Percentiles rank a stretch among this genome's conserved stretches.
These are phyloP conservation scores for Limnephilus lunatus DNA, from an alignment of 2,888 invertebrate genomes.

Conservation along the genomic window DNA sequence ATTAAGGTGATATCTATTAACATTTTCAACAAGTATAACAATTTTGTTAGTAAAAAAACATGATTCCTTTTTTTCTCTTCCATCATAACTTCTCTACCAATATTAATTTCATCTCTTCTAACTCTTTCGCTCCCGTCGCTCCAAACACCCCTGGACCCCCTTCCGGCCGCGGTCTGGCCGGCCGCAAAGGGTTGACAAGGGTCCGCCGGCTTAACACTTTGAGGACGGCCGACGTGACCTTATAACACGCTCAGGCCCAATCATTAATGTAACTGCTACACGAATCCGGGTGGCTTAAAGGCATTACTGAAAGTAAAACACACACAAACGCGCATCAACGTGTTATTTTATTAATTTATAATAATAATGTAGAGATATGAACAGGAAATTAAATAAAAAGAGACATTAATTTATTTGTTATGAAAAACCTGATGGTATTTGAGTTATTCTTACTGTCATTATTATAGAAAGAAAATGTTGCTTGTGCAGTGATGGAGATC, in stretches of 20 bases:
- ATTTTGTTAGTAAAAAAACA: too few species aligned
- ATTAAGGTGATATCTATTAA: too few species aligned
- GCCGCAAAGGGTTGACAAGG: constrained; percentile 17
- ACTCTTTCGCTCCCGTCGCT: neutral
- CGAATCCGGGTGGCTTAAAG: neutral
- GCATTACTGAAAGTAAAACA: neutral
- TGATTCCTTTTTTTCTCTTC: too few species aligned
- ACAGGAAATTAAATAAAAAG: too few species aligned
- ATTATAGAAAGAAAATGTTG: too few species aligned
- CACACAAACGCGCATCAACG: neutral
- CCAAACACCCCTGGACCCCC: neutral
- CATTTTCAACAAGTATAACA: too few species aligned
- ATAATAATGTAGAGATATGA: too few species aligned
- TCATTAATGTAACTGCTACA: neutral
- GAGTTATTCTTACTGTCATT: too few species aligned
- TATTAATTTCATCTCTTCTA: neutral
- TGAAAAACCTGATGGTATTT: too few species aligned
- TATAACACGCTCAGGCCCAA: constrained; percentile 2
- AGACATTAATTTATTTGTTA: too few species aligned
- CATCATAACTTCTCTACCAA: neutral
- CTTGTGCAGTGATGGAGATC: too few species aligned
- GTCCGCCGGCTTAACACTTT: constrained; percentile 14
- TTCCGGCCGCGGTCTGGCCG: neutral
- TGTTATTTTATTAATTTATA: neutral
- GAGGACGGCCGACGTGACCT: neutral